These are phyloP conservation scores for Meteorus sp. DNA, from an alignment of 1,140 invertebrate species.

Conservation along the genomic window DNA sequence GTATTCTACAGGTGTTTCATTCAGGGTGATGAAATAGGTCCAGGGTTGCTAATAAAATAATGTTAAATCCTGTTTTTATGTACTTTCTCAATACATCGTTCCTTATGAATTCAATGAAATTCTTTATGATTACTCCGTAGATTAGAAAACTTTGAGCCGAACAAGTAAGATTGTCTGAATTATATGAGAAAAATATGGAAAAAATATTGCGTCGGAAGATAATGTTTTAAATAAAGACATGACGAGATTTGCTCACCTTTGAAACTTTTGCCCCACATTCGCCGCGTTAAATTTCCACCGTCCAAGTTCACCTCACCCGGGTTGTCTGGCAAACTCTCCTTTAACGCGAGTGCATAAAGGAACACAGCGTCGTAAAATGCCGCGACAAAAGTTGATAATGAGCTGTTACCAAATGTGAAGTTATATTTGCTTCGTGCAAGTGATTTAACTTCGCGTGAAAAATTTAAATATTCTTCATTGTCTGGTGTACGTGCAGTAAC, in stretches of 20 bases:
- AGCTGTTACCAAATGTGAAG: conserved; percentile 73
- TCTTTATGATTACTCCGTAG: too few relatives aligned
- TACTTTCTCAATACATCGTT: too few relatives aligned
- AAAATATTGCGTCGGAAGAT: neutral
- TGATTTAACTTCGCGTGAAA: conserved; percentile 79
- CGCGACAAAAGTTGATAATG: conserved; percentile 84
- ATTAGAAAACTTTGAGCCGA: too few relatives aligned
- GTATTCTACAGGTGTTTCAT: too few relatives aligned
- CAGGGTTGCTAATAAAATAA: too few relatives aligned
- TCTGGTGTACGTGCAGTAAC: conserved; percentile 86
- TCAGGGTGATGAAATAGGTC: too few relatives aligned
- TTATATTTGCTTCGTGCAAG: conserved; percentile 79
- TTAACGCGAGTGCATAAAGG: conserved; percentile 87
- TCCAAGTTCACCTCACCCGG: conserved; percentile 63
- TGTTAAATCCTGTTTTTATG: too few relatives aligned
- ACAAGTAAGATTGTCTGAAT: neutral
- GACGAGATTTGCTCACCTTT: conserved; percentile 62
- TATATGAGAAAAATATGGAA: neutral
- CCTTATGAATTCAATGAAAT: too few relatives aligned
- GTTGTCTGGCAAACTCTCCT: conserved; percentile 76
- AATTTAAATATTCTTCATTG: conserved; percentile 74
- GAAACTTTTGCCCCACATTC: conserved; percentile 92
- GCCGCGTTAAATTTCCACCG: conserved; percentile 68
- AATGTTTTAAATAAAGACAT: conserved; percentile 1
- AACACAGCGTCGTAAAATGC: conserved; percentile 95